A percentile compares a stretch with the other conserved stretches of the same genome.
Evolutionary conservation across 2,888 invertebrate genomes (phyloP).

Genomic region (Ferdinandea cuprea): DNA sequence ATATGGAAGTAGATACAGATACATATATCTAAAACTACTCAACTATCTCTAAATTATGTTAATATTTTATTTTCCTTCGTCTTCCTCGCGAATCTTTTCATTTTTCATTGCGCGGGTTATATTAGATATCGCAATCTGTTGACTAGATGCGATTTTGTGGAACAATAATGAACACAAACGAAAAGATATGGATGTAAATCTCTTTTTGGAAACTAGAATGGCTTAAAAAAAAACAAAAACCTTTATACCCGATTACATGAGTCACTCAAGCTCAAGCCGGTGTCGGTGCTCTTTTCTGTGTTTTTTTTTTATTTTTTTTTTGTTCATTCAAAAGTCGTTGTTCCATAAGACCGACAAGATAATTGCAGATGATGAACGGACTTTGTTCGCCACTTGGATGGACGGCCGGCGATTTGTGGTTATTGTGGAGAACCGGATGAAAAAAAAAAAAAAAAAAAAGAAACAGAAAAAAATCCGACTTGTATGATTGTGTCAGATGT

Average conservation of each 20-base stretch:
- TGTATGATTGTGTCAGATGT: slow-evolving; percentile 56
- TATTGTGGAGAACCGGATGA: slow-evolving; percentile 56
- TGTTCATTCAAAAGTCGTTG: slow-evolving; percentile 61
- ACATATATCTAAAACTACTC: slow-evolving; percentile 66
- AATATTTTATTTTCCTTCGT: slow-evolving; percentile 57
- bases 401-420: slow-evolving; percentile 57
- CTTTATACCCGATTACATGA: slow-evolving; percentile 61
- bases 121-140: slow-evolving; percentile 37
- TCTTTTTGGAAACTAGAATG: slow-evolving; percentile 31
- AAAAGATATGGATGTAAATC: slow-evolving; percentile 49
- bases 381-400: slow-evolving; percentile 53
- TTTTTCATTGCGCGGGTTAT: background rate
- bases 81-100: slow-evolving; percentile 40
- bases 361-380: slow-evolving; percentile 73
- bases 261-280: slow-evolving; percentile 61
- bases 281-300: slow-evolving; percentile 41
- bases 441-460: background rate
- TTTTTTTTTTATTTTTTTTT: slow-evolving; percentile 42
- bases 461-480: background rate
- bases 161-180: slow-evolving; percentile 55
- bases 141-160: slow-evolving; percentile 50
- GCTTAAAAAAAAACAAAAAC: slow-evolving; percentile 43
- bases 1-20: slow-evolving; percentile 29
- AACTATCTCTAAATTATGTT: slow-evolving; percentile 68
- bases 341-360: slow-evolving; percentile 73